Evolutionary conservation across 2,113 vertebrate species (phyloP).

Genomic region (Hippoglossus stenolepis): DNA sequence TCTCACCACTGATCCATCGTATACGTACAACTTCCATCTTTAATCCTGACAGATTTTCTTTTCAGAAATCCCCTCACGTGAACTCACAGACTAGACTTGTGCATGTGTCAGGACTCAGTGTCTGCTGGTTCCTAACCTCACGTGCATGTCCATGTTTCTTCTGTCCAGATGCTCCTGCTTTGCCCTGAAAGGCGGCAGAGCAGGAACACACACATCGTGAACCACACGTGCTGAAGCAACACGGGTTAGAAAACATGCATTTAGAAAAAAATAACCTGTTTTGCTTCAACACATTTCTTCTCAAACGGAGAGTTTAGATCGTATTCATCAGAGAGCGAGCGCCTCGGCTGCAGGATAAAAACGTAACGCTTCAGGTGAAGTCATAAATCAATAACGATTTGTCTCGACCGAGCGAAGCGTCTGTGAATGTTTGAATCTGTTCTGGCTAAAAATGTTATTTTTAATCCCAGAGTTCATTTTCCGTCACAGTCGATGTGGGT

Average conservation of each 20-base stretch:
- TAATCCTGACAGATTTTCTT: slow-evolving; percentile 47
- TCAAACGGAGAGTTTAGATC: slow-evolving; percentile 6
- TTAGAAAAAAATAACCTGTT: background rate
- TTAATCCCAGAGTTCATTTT: no score
- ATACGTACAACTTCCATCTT: slow-evolving; percentile 15
- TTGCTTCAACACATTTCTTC: slow-evolving; percentile 11
- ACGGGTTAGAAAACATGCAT: slow-evolving; percentile 8
- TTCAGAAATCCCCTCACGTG: slow-evolving; percentile 39
- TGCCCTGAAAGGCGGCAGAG: slow-evolving; percentile 21
- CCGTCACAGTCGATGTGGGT: no score
- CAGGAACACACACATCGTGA: background rate
- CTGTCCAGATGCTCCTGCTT: slow-evolving; percentile 30
- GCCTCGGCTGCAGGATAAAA: no score
- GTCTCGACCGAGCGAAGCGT: background rate
- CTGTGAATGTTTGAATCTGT: background rate
- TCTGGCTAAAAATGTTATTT: no score
- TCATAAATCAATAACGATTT: no score
- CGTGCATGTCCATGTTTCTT: slow-evolving; percentile 16
- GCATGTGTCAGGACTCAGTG: slow-evolving; percentile 25
- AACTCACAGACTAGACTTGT: slow-evolving; percentile 4
- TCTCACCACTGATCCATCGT: background rate
- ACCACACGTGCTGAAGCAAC: slow-evolving; percentile 23
- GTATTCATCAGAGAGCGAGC: background rate
- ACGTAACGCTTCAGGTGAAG: no score
- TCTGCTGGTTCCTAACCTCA: slow-evolving; percentile 28